phyloP scores from a whole-genome alignment of 1,140 invertebrate species.

The Muscidifurax raptorellus region DNA sequence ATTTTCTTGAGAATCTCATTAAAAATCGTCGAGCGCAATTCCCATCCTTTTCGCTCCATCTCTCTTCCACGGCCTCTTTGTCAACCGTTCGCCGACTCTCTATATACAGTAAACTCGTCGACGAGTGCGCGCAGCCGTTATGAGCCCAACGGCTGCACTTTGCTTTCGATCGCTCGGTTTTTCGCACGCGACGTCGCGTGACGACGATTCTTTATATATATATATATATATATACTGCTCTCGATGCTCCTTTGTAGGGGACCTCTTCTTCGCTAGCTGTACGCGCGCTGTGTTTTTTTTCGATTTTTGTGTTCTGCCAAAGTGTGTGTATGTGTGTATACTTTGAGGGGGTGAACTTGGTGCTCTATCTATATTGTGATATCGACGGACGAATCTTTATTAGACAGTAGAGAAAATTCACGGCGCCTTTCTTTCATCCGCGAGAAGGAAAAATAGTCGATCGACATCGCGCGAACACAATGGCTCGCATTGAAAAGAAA shows the following conservation, averaged over 20 bases:
- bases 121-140: neutral
- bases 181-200: conserved; percentile 51
- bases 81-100: neutral
- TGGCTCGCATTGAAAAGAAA: neutral
- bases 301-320: neutral
- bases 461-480: neutral
- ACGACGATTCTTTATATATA: neutral
- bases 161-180: conserved; percentile 39
- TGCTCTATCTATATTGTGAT: too few relatives aligned
- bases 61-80: conserved; percentile 30
- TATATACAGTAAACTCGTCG: conserved; percentile 35
- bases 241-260: neutral
- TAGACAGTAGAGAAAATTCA: too few relatives aligned
- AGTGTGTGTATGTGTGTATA: neutral
- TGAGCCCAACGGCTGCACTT: conserved; percentile 18
- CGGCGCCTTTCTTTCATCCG: neutral
- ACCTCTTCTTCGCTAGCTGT: neutral
- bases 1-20: conserved; percentile 11
- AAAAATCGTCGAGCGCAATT: neutral
- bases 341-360: neutral
- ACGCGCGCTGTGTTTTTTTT: neutral
- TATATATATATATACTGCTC: neutral
- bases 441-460: neutral
- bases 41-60: neutral
- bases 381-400: too few relatives aligned